A percentile compares a stretch with the other conserved stretches of the same genome.
phyloP scores from a whole-genome alignment of 2,113 vertebrate genomes.

The Halichoerus grypus region DNA sequence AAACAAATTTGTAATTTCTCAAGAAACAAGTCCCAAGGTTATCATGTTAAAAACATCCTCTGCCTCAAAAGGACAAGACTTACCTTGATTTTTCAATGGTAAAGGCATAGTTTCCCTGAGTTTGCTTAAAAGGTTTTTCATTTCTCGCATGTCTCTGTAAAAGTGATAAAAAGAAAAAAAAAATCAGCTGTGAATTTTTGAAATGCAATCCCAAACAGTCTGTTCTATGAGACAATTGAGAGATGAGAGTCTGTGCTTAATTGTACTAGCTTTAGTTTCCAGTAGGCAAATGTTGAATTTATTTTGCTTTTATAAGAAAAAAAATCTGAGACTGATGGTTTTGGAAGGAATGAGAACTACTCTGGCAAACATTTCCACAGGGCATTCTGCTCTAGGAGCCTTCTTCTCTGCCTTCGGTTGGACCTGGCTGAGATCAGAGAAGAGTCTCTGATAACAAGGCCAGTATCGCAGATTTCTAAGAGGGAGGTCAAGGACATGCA shows the following conservation, averaged over 20 bases:
- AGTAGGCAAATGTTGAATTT: slow-evolving; percentile 36
- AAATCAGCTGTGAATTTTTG: slow-evolving; percentile 50
- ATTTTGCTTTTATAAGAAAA: slow-evolving; percentile 56
- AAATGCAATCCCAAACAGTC: slow-evolving; percentile 5
- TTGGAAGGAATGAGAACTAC: background rate
- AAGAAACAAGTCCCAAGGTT: slow-evolving; percentile 51
- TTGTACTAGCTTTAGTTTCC: background rate
- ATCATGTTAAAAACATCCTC: background rate
- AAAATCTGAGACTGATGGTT: background rate
- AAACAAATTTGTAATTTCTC: slow-evolving; percentile 29
- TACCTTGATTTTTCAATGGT: slow-evolving; percentile 99
- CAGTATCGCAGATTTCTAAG: background rate
- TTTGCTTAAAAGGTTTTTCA: slow-evolving; percentile 99
- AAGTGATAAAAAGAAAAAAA: slow-evolving; percentile 77
- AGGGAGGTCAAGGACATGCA: background rate
- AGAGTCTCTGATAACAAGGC: background rate
- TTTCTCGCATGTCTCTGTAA: slow-evolving; percentile 97
- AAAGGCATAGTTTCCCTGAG: slow-evolving; percentile 99
- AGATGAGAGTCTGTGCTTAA: background rate
- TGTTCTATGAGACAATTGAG: background rate
- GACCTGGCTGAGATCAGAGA: background rate
- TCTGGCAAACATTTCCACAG: background rate
- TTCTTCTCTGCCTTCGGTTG: background rate
- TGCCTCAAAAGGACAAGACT: slow-evolving; percentile 75
- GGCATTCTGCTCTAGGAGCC: background rate